Conservation (phyloP, 1,140 invertebrate species). For the Ganaspis sp. region DNA sequence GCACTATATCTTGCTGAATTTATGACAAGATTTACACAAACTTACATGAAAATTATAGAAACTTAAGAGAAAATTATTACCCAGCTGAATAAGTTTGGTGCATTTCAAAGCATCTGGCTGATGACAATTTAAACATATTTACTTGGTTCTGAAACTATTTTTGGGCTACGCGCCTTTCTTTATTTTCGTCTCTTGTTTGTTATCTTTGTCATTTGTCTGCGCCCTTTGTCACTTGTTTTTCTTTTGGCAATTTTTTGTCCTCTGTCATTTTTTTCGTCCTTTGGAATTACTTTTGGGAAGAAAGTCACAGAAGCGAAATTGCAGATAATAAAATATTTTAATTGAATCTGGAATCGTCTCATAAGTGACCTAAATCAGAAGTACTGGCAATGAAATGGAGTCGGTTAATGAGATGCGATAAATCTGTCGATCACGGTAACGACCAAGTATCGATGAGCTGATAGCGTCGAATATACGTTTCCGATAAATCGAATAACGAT, state of each 20-base stretch:
- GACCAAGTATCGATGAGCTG: slow-evolving; percentile 1
- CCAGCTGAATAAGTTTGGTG: background rate
- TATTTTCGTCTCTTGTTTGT: background rate
- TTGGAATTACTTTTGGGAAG: background rate
- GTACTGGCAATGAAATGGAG: slow-evolving; percentile 16
- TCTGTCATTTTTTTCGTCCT: too few relatives aligned
- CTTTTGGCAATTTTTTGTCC: background rate
- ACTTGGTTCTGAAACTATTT: background rate
- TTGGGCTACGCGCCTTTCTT: too few relatives aligned
- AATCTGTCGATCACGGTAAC: slow-evolving; percentile 19
- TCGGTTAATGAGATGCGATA: slow-evolving; percentile 26
- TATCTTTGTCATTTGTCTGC: too few relatives aligned
- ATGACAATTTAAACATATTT: too few relatives aligned
- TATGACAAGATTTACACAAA: background rate
- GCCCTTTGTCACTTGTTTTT: background rate
- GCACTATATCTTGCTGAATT: background rate
- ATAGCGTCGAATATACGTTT: background rate
- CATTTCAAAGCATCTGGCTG: too few relatives aligned
- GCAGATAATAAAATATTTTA: background rate
- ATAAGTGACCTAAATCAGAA: slow-evolving; percentile 12
- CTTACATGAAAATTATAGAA: background rate
- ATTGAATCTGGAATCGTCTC: background rate
- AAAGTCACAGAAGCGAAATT: background rate
- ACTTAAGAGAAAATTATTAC: background rate
- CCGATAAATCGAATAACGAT: slow-evolving; percentile 30